phyloP scores from a whole-genome alignment of 2,797 vertebrate species.

The Gymnopithys bicolor region DNA sequence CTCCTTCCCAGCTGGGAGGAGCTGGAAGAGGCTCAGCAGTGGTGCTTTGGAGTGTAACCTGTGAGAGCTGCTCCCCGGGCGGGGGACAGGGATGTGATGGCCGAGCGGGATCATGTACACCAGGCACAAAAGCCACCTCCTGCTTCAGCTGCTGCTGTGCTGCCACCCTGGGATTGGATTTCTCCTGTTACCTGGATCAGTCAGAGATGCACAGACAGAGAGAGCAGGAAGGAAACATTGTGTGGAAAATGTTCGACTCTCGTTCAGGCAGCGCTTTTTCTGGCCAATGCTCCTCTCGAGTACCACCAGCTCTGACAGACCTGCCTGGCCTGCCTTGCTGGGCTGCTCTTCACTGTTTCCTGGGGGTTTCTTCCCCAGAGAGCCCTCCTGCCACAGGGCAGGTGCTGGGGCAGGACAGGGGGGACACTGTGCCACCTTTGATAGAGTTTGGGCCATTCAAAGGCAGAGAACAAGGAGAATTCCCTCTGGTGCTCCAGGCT shows the following conservation, averaged over 20 bases:
- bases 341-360: too few species aligned
- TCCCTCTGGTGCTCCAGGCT: neutral
- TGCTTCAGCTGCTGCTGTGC: neutral
- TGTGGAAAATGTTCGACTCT: rapidly evolving
- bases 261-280: neutral
- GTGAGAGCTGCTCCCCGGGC: rapidly evolving
- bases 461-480: neutral
- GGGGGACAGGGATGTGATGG: neutral
- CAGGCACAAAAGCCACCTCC: neutral
- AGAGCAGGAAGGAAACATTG: neutral
- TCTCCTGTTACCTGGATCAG: neutral
- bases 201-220: neutral
- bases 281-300: neutral
- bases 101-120: neutral
- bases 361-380: too few species aligned
- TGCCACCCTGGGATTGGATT: neutral
- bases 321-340: too few species aligned
- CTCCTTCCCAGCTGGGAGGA: neutral
- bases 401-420: neutral
- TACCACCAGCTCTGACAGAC: neutral
- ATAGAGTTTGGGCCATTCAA: neutral
- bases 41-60: rapidly evolving
- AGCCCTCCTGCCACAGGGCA: neutral
- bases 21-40: neutral
- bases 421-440: neutral